Base-by-base conservation (phyloP, 2,797 vertebrate genomes). In the Odontamblyopus lacepedii region DNA sequence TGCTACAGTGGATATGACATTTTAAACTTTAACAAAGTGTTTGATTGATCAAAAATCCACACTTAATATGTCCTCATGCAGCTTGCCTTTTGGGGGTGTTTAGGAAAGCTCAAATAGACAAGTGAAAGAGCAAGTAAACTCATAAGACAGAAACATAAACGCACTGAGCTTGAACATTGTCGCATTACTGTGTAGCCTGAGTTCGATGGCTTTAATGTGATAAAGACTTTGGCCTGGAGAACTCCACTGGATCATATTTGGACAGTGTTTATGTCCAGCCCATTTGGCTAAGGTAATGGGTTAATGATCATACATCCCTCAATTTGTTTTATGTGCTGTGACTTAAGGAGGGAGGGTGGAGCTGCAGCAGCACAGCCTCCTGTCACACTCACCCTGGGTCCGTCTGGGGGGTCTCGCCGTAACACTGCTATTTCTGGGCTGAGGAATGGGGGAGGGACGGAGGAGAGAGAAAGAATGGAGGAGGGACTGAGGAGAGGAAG, bases 381-480 rank as follows among this genome's bases (percentile, higher is more conserved):
- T 70, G 67, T 71, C 75, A 82, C 75, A 86, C 81, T 84, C 86
- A 75, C 79, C 74, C 77, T 78, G 38, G 66, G 68, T 71, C 88
- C 72, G 74, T 79, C 83, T 89, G 91, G 92, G 90, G 88, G 91
- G 88, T 91, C 88, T 88, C 12, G 89, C 85, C 91, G 83, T 84
- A 88, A 87, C 72, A 82, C 79, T 77, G 83, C 88, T 87, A 89
- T 92, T 91, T 82, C 86, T 89, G 88, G 76, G 63, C 83, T 78
- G 72, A 73, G 82, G 79, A 85, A 84, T 89, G 83, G 90, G 87
- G 90, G 88, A 87, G 88, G 90, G 85, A 82, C 2, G 64, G 11
- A 69, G 60, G 57, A 72, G 48, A 67, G 55, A 68, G 32, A 15
- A 48, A 84, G 79, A 81, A 83, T 77, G 35, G 70, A 68, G 79